Conservation (phyloP, 2,113 vertebrate genomes). For the Thomomys bottae region DNA sequence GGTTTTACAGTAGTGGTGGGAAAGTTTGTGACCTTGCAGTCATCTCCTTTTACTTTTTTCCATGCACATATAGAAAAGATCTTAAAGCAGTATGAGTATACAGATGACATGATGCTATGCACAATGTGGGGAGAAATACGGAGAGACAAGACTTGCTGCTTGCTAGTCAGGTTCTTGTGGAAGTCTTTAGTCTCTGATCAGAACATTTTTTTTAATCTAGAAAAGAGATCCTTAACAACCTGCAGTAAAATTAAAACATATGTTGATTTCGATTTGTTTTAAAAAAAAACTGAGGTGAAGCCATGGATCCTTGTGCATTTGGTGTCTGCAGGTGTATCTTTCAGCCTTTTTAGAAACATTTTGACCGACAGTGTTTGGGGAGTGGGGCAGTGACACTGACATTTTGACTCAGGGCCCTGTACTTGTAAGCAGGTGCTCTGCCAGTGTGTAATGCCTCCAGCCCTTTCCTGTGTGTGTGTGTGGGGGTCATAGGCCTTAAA, state of each 20-base stretch:
- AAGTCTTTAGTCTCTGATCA: slow-evolving; percentile 40
- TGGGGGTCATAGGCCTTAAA: no score
- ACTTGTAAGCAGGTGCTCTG: background rate
- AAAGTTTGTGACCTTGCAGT: slow-evolving; percentile 41
- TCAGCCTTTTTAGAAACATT: slow-evolving; percentile 10
- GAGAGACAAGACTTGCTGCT: background rate
- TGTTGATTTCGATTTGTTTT: slow-evolving; percentile 8
- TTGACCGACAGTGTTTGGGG: background rate
- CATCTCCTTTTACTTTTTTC: slow-evolving; percentile 3
- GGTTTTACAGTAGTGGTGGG: slow-evolving; percentile 21
- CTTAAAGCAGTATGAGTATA: slow-evolving; percentile 38
- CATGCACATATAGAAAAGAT: slow-evolving; percentile 16
- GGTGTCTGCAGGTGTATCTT: background rate
- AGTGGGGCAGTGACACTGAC: background rate
- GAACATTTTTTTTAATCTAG: background rate
- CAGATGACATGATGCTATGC: background rate
- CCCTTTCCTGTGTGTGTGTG: no score
- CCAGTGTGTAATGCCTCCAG: no score
- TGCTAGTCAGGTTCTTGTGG: background rate
- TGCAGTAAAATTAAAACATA: slow-evolving; percentile 23
- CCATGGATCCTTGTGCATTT: background rate
- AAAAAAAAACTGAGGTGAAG: slow-evolving; percentile 32
- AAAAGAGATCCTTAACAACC: background rate
- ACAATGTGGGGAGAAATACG: background rate
- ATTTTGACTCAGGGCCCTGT: background rate